Evolutionary conservation across 2,113 vertebrate genomes (phyloP), one percentile per base, ranked within the genome.

Genomic region (Tachycineta bicolor): DNA sequence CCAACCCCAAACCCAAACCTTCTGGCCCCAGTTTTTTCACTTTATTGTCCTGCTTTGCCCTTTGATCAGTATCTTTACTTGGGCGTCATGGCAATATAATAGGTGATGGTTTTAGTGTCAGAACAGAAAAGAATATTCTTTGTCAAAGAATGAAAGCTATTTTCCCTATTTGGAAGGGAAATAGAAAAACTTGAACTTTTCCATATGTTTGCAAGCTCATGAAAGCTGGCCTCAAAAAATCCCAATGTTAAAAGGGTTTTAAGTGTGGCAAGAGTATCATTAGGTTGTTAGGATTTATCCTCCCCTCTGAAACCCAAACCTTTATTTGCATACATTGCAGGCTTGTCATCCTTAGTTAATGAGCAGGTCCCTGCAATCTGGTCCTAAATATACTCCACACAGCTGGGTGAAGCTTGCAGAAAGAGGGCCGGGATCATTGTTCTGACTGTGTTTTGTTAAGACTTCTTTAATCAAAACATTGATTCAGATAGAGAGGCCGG

Each of bases 391-490:
- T 71, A 79, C 89, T 83, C 58, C 43, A 63, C 87, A 83, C 76
- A 95, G 49, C 18, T 94, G 77, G 81, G 88, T 85, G 81, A 95
- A 87, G 83, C 80, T 93, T 87, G 77, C 86, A 92, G 90, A 96
- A 94, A 74, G 53, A 63, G 41, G 75, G 64, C 37, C 0, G 2
- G 53, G 78, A 74, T 95, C 81, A 22, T 94, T 95, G 90, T 96
- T 96, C 94, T 67, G 87, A 49, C 95, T 94, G 19, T 95, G 91
- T 97, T 96, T 94, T 96, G 88, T 94, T 97, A 95, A 97, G 95
- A 70, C 10, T 91, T 96, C 94, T 93, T 95, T 96, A 97, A 96
- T 96, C 95, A 97, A 97, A 97, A 95, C 94, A 94, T 88, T 93
- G 93, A 68, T 97, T 94, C 96, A 95, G 93, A 96, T 96, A 95